These are phyloP conservation scores for Enteromius fasciolatus DNA, from an alignment of 2,797 vertebrate species.

Conservation along the genomic window DNA sequence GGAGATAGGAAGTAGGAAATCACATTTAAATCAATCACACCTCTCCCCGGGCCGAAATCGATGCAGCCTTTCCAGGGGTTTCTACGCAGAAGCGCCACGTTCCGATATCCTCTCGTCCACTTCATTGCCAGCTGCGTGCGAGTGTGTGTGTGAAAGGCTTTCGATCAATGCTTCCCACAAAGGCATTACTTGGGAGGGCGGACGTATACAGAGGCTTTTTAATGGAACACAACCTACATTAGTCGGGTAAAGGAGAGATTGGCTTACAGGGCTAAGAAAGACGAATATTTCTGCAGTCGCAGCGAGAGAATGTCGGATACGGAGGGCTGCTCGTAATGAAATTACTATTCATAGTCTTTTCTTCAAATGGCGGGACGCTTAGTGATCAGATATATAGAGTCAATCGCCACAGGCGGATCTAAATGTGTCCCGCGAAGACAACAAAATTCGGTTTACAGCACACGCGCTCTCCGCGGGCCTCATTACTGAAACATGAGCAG, in stretches of 20 bases:
- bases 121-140: conserved; percentile 42
- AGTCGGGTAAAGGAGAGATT: conserved; percentile 48
- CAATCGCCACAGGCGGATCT: conserved; percentile 22
- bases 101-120: conserved; percentile 52
- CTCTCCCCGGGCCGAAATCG: conserved; percentile 67
- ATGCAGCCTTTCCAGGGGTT: conserved; percentile 63
- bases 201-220: conserved; percentile 47
- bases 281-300: conserved; percentile 40
- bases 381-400: conserved; percentile 37
- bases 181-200: conserved; percentile 50
- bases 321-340: conserved; percentile 30
- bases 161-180: conserved; percentile 51
- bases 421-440: conserved; percentile 22
- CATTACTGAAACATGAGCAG: conserved; percentile 15
- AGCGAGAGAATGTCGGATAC: conserved; percentile 32
- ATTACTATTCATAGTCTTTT: conserved; percentile 51
- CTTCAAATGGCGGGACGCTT: conserved; percentile 29
- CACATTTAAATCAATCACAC: conserved; percentile 66
- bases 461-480: background rate
- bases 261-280: conserved; percentile 43
- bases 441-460: conserved; percentile 13
- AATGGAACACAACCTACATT: conserved; percentile 52
- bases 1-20: conserved; percentile 65
- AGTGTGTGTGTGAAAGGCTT: conserved; percentile 38
- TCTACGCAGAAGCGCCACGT: conserved; percentile 45